These are phyloP conservation scores for Pectinophora gossypiella DNA, from an alignment of 1,140 invertebrate genomes.

Conservation along the genomic window DNA sequence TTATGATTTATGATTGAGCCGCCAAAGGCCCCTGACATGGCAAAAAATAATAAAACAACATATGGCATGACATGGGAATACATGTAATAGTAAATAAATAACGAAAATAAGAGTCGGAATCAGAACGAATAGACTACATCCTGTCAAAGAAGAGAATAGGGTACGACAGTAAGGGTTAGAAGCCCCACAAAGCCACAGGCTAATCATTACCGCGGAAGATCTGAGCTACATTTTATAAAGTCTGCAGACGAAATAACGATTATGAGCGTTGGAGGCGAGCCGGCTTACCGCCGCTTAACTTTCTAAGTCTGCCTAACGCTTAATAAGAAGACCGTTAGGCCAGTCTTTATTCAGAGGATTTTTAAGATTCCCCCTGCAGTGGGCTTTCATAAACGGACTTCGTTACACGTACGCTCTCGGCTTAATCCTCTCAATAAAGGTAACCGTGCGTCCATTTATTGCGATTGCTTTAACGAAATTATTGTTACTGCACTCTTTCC, in stretches of 20 bases:
- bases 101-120: too few species aligned
- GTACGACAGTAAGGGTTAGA: too few species aligned
- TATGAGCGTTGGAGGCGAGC: constrained; percentile 43
- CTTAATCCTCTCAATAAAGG: constrained; percentile 58
- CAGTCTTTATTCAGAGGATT: constrained; percentile 43
- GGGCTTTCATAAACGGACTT: constrained; percentile 41
- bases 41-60: too few species aligned
- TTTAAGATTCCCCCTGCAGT: constrained; percentile 47
- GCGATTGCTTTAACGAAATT: constrained; percentile 30
- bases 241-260: constrained; percentile 72
- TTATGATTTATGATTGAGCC: too few species aligned
- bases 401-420: constrained; percentile 28
- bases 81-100: too few species aligned
- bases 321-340: constrained; percentile 66
- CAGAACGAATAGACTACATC: too few species aligned
- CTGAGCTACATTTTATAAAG: constrained; percentile 57
- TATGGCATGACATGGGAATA: too few species aligned
- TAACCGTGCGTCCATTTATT: constrained; percentile 53
- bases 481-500: not conserved
- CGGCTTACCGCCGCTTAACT: constrained; percentile 58
- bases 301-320: constrained; percentile 61
- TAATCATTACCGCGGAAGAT: constrained; percentile 27
- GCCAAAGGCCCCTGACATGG: too few species aligned
- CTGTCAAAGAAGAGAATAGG: too few species aligned
- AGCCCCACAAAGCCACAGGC: too few species aligned